Evolutionary conservation across 2,888 invertebrate species (phyloP), one percentile per base, ranked within the genome.

Genomic region (Ceraclea dissimilis): DNA sequence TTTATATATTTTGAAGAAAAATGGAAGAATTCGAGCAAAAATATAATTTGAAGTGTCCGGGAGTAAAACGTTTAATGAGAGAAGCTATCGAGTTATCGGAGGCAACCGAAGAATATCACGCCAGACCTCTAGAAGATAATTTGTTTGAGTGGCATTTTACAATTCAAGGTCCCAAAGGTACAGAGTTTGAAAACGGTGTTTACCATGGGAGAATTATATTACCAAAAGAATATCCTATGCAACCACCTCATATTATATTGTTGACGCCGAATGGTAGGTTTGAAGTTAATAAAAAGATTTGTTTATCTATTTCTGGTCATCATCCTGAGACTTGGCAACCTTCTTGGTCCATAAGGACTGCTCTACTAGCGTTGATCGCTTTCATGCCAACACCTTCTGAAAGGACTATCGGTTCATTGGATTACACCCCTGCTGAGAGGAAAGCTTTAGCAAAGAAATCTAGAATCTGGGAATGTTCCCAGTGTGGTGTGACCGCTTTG

Each of bases 241-340:
- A 95, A 73, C 96, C 96, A 52, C 96, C 96, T 5, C 92, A 92
- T 70, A 93, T 96, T 63, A 93, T 95, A 66, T 75, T 97, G 50
- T 71, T 96, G 51, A 96, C 95, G 20, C 93, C 93, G 2, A 96
- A 93, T 72, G 95, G 95, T 49, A 81, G 96, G 63, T 96, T 97
- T 75, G 93, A 95, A 75, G 82, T 84, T 8, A 90, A 92, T 70
- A 93, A 91, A 71, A 96, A 96, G 74, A 94, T 97, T 66, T 97
- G 96, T 70, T 75, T 96, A 63, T 94, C 93, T 61, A 96, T 96
- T 66, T 95, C 94, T 59, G 94, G 93, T 4, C 88, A 94, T 73
- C 96, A 96, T 71, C 96, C 95, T n/a, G 96, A 97, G 72, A 92
- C 93, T 34, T 97, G 96, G 96, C 92, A 93, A 68, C 96, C 96